These are phyloP conservation scores for Nephrotoma appendiculata DNA, from an alignment of 2,888 invertebrate genomes.

Conservation along the genomic window DNA sequence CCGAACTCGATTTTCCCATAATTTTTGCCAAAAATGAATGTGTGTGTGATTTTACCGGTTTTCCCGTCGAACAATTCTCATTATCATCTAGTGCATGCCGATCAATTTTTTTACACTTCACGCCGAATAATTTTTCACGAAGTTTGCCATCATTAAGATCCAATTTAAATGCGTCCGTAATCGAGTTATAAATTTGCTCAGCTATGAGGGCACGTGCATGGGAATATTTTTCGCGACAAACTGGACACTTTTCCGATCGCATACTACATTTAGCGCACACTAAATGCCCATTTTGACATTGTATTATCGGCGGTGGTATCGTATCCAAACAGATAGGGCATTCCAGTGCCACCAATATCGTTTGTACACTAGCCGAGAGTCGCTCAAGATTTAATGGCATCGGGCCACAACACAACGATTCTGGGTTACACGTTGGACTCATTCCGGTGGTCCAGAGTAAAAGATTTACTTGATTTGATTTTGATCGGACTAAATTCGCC, in stretches of 20 bases:
- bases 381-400: constrained; percentile 39
- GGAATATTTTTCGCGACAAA: constrained; percentile 41
- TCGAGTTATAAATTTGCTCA: constrained; percentile 38
- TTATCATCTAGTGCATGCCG: not conserved
- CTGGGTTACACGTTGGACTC: constrained; percentile 33
- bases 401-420: constrained; percentile 37
- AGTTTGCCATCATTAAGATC: constrained; percentile 30
- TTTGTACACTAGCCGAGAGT: constrained; percentile 36
- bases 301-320: constrained; percentile 44
- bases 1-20: constrained; percentile 35
- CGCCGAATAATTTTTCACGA: constrained; percentile 34
- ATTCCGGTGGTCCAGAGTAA: constrained; percentile 37
- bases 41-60: constrained; percentile 23
- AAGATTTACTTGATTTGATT: constrained; percentile 31
- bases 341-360: constrained; percentile 39
- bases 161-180: constrained; percentile 36
- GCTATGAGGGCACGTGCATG: constrained; percentile 38
- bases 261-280: constrained; percentile 44
- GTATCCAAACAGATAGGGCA: constrained; percentile 51
- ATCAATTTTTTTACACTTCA: constrained; percentile 13
- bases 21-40: constrained; percentile 36
- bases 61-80: not conserved
- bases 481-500: constrained; percentile 35
- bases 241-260: constrained; percentile 44
- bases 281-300: constrained; percentile 51